phyloP scores from a whole-genome alignment of 2,888 invertebrate genomes.

The Microchrysa polita region DNA sequence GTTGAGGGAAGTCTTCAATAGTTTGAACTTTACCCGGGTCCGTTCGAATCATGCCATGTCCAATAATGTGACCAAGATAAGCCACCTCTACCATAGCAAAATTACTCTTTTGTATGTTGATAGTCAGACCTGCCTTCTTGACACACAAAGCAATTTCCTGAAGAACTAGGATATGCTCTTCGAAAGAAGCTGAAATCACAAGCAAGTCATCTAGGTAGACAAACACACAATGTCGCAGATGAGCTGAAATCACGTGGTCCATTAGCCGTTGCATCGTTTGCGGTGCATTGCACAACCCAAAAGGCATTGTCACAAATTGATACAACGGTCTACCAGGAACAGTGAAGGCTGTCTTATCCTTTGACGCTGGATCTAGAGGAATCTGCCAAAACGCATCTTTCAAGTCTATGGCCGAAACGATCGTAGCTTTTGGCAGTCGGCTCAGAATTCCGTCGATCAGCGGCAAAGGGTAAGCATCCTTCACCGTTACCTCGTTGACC shows the following conservation, averaged over 20 bases:
- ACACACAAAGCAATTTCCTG: slow-evolving; percentile 51
- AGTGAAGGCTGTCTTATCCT: slow-evolving; percentile 52
- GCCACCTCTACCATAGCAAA: slow-evolving; percentile 46
- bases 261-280: slow-evolving; percentile 16
- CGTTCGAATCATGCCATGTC: slow-evolving; percentile 23
- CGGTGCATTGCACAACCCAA: slow-evolving; percentile 30
- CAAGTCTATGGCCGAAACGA: slow-evolving; percentile 48
- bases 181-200: slow-evolving; percentile 51
- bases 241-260: slow-evolving; percentile 1
- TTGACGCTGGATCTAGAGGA: slow-evolving; percentile 47
- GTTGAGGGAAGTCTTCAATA: slow-evolving; percentile 31
- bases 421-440: not conserved
- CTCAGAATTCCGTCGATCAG: slow-evolving; percentile 1
- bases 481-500: not conserved
- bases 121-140: slow-evolving; percentile 48
- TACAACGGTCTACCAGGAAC: slow-evolving; percentile 48
- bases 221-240: slow-evolving; percentile 45
- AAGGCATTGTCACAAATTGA: slow-evolving; percentile 28
- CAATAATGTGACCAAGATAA: slow-evolving; percentile 31
- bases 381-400: slow-evolving; percentile 50
- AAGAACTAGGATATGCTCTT: slow-evolving; percentile 53
- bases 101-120: slow-evolving; percentile 51
- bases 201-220: slow-evolving; percentile 54
- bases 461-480: slow-evolving; percentile 19
- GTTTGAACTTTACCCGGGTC: slow-evolving; percentile 35